phyloP scores from a whole-genome alignment of 2,888 invertebrate genomes.

The Phanerotoma sp. region DNA sequence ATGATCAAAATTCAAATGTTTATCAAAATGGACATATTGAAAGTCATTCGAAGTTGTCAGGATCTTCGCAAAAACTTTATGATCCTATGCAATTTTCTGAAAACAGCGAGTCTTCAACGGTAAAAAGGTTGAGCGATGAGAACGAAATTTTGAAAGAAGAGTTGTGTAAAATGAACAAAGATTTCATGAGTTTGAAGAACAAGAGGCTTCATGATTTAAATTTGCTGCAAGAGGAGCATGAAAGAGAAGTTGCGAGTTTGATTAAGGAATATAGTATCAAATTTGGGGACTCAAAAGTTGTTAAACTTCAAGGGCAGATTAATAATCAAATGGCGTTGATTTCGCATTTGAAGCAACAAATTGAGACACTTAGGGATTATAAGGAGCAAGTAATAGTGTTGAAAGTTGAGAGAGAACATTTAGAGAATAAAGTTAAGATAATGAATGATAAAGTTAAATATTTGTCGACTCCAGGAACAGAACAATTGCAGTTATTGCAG shows the following conservation, averaged over 20 bases:
- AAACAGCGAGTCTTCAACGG: constrained; percentile 58
- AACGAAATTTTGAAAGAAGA: constrained; percentile 66
- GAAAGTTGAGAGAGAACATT: constrained; percentile 62
- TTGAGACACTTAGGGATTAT: constrained; percentile 66
- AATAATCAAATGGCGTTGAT: constrained; percentile 63
- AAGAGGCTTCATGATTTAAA: constrained; percentile 81
- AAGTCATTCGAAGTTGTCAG: constrained; percentile 43
- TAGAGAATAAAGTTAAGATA: constrained; percentile 57
- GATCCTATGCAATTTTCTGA: constrained; percentile 56
- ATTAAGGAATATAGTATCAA: constrained; percentile 55
- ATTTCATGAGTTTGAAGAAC: constrained; percentile 73
- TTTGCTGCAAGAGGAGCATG: constrained; percentile 58
- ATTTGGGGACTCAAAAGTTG: constrained; percentile 51
- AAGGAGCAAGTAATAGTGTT: constrained; percentile 62
- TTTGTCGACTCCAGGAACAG: constrained; percentile 49
- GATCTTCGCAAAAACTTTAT: constrained; percentile 48
- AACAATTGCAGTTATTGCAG: constrained; percentile 51
- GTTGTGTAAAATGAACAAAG: constrained; percentile 71
- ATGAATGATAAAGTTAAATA: constrained; percentile 53
- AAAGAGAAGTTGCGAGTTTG: constrained; percentile 55
- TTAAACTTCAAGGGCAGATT: constrained; percentile 63
- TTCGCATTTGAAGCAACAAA: constrained; percentile 55
- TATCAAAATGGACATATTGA: constrained; percentile 48
- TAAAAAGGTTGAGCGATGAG: constrained; percentile 60
- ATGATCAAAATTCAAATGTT: constrained; percentile 53